These are phyloP conservation scores for Castor canadensis DNA, from an alignment of 2,113 vertebrate species.

Conservation along the genomic window DNA sequence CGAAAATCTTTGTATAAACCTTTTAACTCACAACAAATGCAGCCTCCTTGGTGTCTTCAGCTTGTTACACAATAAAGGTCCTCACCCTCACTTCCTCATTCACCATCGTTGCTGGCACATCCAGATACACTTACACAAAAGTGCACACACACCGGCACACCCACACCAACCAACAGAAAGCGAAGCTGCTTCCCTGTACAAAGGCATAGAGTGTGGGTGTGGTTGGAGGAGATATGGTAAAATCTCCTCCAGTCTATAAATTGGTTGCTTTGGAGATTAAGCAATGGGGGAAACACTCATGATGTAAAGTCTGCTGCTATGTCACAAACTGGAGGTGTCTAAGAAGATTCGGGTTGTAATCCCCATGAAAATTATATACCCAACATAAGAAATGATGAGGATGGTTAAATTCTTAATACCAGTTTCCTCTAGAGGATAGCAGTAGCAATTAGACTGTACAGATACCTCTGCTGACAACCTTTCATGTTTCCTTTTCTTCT, in stretches of 20 bases:
- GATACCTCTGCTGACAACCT: conserved; percentile 3
- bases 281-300: conserved; percentile 60
- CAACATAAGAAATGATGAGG: conserved; percentile 63
- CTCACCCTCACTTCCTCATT: conserved; percentile 78
- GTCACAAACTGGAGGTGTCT: conserved; percentile 80
- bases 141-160: conserved; percentile 20
- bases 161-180: neutral
- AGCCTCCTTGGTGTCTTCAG: conserved; percentile 81
- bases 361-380: conserved; percentile 74
- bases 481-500: conserved; percentile 51
- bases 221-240: conserved; percentile 81
- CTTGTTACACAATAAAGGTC: conserved; percentile 80
- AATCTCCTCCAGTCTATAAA: conserved; percentile 80
- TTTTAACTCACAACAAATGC: conserved; percentile 86
- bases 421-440: conserved; percentile 67
- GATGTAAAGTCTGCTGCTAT: conserved; percentile 80
- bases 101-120: conserved; percentile 71
- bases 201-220: conserved; percentile 76
- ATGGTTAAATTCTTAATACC: conserved; percentile 70
- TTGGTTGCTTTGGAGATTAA: conserved; percentile 82
- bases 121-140: neutral
- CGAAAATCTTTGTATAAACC: conserved; percentile 87
- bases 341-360: conserved; percentile 83
- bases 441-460: conserved; percentile 44
- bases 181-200: conserved; percentile 35